Evolutionary conservation across 1,140 invertebrate species (phyloP).

Genomic region (Macrosteles quadrilineatus): DNA sequence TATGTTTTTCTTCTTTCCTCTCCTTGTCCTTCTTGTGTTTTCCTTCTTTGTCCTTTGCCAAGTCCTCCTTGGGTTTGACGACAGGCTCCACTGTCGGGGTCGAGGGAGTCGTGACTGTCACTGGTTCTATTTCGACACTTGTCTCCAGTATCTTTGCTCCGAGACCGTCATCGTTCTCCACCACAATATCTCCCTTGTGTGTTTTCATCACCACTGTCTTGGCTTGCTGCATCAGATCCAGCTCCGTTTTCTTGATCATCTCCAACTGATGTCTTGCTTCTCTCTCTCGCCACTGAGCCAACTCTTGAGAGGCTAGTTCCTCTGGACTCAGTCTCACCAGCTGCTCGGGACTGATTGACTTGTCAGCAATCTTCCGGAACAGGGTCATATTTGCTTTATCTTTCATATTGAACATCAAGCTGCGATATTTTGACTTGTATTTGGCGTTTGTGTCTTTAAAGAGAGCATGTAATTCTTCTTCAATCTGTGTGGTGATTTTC

Average conservation of each 20-base stretch:
- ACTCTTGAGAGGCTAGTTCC: constrained; percentile 89
- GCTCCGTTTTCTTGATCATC: constrained; percentile 89
- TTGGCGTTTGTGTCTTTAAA: constrained; percentile 83
- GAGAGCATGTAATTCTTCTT: constrained; percentile 79
- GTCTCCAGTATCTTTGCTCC: constrained; percentile 57
- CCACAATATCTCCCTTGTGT: constrained; percentile 86
- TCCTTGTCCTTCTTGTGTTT: constrained; percentile 47
- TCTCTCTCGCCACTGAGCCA: constrained; percentile 91
- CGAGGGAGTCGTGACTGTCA: constrained; percentile 12
- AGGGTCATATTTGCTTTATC: constrained; percentile 91
- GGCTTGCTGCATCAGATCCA: constrained; percentile 70
- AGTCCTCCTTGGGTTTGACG: constrained; percentile 44
- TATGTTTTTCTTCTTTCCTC: constrained; percentile 48
- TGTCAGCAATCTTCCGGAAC: constrained; percentile 67
- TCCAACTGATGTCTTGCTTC: constrained; percentile 92
- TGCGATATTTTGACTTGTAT: constrained; percentile 91
- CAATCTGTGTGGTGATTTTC: constrained; percentile 67
- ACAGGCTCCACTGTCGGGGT: constrained; percentile 38
- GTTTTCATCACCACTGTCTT: constrained; percentile 88
- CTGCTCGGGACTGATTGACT: constrained; percentile 53
- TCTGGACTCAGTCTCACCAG: constrained; percentile 84
- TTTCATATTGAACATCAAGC: constrained; percentile 91
- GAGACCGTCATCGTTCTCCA: constrained; percentile 48
- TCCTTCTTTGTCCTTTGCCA: constrained; percentile 45
- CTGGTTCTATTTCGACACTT: constrained; percentile 61